Conservation (phyloP, 2,797 vertebrate species). For the Anas georgica region DNA sequence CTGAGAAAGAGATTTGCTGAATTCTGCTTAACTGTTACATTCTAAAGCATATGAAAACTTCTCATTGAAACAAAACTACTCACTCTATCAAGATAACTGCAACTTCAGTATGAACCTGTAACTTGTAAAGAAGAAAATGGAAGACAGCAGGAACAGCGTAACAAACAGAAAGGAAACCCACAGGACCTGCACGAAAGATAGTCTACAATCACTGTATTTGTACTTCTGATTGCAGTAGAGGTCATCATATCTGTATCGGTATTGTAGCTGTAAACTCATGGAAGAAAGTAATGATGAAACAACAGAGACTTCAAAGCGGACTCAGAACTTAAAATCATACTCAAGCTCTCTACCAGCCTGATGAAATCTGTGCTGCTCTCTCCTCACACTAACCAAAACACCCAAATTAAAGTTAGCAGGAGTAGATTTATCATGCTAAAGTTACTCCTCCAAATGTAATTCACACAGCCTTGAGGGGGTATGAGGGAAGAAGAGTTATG, state of each 20-base stretch:
- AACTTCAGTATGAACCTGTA: not conserved
- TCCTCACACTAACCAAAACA: not conserved
- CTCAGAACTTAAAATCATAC: not conserved
- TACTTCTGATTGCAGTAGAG: not conserved
- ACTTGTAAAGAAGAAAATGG: not conserved
- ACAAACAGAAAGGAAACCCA: not conserved
- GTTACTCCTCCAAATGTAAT: not conserved
- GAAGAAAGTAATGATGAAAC: not conserved
- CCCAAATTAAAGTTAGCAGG: not conserved
- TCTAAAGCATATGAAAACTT: not conserved
- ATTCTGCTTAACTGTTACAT: not conserved
- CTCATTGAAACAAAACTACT: not conserved
- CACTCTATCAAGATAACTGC: not conserved
- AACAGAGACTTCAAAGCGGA: not conserved
- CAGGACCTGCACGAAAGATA: fast-evolving
- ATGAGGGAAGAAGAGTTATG: not conserved
- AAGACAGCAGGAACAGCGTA: not conserved
- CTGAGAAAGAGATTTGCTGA: not conserved
- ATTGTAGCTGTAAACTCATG: not conserved
- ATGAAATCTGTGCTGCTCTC: not conserved
- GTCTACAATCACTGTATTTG: not conserved
- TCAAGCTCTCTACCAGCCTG: fast-evolving
- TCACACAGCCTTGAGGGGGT: not conserved
- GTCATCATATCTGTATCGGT: not conserved
- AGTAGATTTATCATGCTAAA: not conserved